phyloP scores from a whole-genome alignment of 2,888 invertebrate genomes.

The Oscheius sp. region DNA sequence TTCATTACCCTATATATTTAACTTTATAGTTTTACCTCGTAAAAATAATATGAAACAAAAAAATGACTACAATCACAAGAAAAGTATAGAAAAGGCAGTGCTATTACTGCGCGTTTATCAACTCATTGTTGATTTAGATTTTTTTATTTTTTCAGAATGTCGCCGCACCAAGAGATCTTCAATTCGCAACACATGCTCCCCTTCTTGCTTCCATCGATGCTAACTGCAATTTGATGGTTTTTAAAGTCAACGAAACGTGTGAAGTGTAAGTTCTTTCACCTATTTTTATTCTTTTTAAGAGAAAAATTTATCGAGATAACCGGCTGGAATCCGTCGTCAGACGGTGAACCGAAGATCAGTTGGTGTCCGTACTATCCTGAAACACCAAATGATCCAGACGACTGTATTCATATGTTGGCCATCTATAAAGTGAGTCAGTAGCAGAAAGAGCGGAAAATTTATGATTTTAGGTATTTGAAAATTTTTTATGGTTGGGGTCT shows the following conservation, averaged over 20 bases:
- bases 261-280: constrained; percentile 14
- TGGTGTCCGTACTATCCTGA: constrained; percentile 67
- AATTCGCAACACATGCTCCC: constrained; percentile 57
- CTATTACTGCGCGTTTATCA: too few species aligned
- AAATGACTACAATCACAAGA: too few species aligned
- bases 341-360: constrained; percentile 40
- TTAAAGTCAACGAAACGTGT: constrained; percentile 51
- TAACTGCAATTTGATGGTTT: constrained; percentile 59
- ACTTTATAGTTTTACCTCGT: too few species aligned
- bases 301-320: constrained; percentile 6
- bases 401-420: constrained; percentile 49
- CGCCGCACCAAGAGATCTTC: constrained; percentile 55
- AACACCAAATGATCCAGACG: constrained; percentile 37
- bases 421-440: constrained; percentile 38
- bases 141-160: constrained; percentile 49
- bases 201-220: constrained; percentile 64
- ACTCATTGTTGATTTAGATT: background rate
- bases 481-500: background rate
- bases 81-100: too few species aligned
- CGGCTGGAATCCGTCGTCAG: constrained; percentile 12
- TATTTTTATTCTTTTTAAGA: background rate
- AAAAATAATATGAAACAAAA: too few species aligned
- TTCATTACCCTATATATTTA: too few species aligned
- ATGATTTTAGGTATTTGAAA: background rate
- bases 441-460: background rate